These are phyloP conservation scores for Lontra canadensis DNA, from an alignment of 2,113 vertebrate species.

Conservation along the genomic window DNA sequence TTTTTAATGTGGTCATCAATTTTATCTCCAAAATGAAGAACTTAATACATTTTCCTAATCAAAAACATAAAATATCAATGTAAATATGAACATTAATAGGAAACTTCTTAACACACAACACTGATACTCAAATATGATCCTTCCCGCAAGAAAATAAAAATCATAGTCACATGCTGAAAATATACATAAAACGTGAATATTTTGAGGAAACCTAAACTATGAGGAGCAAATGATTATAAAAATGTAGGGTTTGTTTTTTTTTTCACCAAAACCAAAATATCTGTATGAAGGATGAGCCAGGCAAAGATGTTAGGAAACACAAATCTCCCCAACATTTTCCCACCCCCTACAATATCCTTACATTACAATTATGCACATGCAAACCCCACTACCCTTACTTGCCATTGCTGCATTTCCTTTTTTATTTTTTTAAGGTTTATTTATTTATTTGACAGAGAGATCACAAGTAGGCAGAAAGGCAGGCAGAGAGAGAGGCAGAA, in stretches of 20 bases:
- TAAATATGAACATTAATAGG: neutral
- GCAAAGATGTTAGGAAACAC: neutral
- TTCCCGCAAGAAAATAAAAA: neutral
- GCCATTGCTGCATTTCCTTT: neutral
- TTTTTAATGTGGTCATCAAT: neutral
- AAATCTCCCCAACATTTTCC: neutral
- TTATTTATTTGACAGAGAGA: no score
- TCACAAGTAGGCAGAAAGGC: no score
- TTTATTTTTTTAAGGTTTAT: no score
- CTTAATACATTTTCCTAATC: neutral
- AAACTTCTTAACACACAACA: neutral
- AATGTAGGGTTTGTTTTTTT: neutral
- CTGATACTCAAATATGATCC: neutral
- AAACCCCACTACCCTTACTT: neutral
- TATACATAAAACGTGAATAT: neutral
- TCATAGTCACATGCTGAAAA: neutral
- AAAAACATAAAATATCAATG: neutral
- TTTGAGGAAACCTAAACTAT: neutral
- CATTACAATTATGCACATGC: neutral
- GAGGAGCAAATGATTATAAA: neutral
- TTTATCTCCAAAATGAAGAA: constrained; percentile 9
- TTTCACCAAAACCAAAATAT: neutral
- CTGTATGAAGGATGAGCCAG: neutral
- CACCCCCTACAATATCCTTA: neutral
- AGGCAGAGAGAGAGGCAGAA: no score